Percentiles rank a stretch among this genome's conserved stretches.
These are phyloP conservation scores for Drosophila emarginata DNA, from an alignment of 2,888 invertebrate species.

Conservation along the genomic window DNA sequence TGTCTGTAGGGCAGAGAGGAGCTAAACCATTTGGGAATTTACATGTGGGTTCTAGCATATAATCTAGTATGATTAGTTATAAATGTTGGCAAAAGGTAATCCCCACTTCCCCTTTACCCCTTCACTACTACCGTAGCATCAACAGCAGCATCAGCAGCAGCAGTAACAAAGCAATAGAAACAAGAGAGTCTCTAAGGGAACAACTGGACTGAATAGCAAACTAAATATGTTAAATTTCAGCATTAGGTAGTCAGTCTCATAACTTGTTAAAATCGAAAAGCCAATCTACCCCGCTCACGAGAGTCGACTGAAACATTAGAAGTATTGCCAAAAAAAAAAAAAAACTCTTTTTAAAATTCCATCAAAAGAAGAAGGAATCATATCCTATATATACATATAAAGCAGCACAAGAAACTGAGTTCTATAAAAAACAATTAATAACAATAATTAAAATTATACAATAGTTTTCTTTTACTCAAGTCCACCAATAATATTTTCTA, in stretches of 20 bases:
- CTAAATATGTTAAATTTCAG: conserved; percentile 1
- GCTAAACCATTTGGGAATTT: conserved; percentile 10
- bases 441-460: too few species aligned
- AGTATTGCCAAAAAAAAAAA: too few species aligned
- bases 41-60: conserved; percentile 7
- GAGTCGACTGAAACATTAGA: background rate
- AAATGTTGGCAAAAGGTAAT: conserved; percentile 37
- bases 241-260: background rate
- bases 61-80: conserved; percentile 49
- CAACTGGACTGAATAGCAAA: background rate
- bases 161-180: conserved; percentile 4
- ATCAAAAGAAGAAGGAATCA: too few species aligned
- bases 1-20: conserved; percentile 1
- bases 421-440: too few species aligned
- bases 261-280: conserved; percentile 2
- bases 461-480: too few species aligned
- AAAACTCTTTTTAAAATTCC: too few species aligned
- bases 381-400: too few species aligned
- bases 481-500: too few species aligned
- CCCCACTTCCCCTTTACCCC: conserved; percentile 2
- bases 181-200: conserved; percentile 1
- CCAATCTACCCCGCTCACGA: background rate
- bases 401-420: too few species aligned
- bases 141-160: background rate
- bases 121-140: background rate